Percentiles rank a stretch among this genome's conserved stretches.
Evolutionary conservation across 2,888 invertebrate species (phyloP).

Genomic region (Tinea semifulvella): DNA sequence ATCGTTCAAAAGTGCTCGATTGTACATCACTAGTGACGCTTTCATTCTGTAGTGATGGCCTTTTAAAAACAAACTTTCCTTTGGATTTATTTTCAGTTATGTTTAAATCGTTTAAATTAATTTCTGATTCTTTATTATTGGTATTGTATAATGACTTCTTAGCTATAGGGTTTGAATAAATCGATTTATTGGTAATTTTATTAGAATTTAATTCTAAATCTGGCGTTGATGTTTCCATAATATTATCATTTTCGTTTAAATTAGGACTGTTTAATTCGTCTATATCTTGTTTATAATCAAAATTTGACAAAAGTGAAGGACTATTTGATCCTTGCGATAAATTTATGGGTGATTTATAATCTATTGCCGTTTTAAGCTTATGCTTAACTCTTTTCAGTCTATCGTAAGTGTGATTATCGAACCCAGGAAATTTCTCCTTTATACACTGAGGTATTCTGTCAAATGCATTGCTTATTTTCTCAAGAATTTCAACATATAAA

Average conservation of each 20-base stretch:
- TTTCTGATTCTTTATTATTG: conserved; percentile 18
- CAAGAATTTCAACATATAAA: conserved; percentile 68
- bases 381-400: conserved; percentile 66
- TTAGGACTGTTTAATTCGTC: neutral
- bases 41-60: conserved; percentile 36
- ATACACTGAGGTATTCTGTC: conserved; percentile 70
- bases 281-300: conserved; percentile 26
- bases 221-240: neutral
- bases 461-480: conserved; percentile 70
- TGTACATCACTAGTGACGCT: conserved; percentile 33
- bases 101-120: conserved; percentile 23
- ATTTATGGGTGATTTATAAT: conserved; percentile 2
- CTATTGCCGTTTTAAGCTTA: conserved; percentile 51
- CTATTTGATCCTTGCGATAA: neutral
- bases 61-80: conserved; percentile 54
- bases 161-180: neutral
- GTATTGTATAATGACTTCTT: conserved; percentile 1
- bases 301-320: conserved; percentile 24
- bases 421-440: conserved; percentile 69
- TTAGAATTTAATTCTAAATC: neutral
- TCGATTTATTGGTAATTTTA: neutral
- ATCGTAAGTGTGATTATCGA: conserved; percentile 61
- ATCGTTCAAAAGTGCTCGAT: conserved; percentile 44
- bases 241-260: neutral
- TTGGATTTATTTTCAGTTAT: conserved; percentile 35